Evolutionary conservation across 2,888 invertebrate genomes (phyloP), one percentile per base, ranked within the genome.

Genomic region (Tethea ocularis): DNA sequence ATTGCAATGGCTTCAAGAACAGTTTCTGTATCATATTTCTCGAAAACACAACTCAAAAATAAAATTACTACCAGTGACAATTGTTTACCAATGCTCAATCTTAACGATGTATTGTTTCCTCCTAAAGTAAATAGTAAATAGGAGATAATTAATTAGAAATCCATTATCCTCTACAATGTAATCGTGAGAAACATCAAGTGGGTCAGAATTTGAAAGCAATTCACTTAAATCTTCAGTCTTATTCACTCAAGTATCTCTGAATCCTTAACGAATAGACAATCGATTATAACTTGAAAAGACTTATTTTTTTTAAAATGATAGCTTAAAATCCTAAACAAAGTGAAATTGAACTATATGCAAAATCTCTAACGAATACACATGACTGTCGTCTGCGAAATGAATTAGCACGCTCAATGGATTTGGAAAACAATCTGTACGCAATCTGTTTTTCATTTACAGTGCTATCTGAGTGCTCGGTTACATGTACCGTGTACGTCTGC

Each of bases 121-220:
- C 17, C 20, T 46, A 17, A 10, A 46, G 20, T 20, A 46, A 20
- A 10, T 20, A 46, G 20, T 20, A 46, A 20, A 10, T 20, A 46
- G 10, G 20, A 57, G n/a, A 36, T 59, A 54, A 61, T 63, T 24
- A 60, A 63, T 69, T 58, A 61, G 17, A 54, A 54, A 61, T 57
- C 56, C 63, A 60, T 59, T 66, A 63, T 60, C 67, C 56, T 59
- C 53, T 60, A 56, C 56, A 68, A 69, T 66, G 61, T 8, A 46
- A 20, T 46, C 41, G 41, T 20, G 56, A 55, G 54, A 54, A 41
- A 36, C 56, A 60, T 10, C 33, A 23, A 55, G 24, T 46, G 23
- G 24, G 38, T 52, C 57, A 59, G 52, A n/a, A 46, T 46, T 20
- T 6, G 17, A 62, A 56, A 57, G 53, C 58, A 69, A 66, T 68